Evolutionary conservation across 2,113 vertebrate genomes (phyloP), one percentile per base, ranked within the genome.

Genomic region (Crotalus tigris): DNA sequence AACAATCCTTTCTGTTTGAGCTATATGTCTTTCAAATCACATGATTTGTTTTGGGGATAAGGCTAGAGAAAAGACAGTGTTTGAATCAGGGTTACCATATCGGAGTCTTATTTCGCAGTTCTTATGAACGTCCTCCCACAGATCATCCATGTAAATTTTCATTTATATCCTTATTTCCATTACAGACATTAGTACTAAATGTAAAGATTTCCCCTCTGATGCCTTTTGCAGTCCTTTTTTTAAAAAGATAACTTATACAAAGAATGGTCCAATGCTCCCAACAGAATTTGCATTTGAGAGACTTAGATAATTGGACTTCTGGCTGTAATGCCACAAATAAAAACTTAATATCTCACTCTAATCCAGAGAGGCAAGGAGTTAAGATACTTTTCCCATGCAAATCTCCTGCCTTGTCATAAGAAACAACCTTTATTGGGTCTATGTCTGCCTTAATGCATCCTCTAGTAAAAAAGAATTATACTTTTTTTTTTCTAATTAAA

Each of bases 361-460:
- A 57, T 2, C 26, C 23, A 89, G 29, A 59, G 1, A 7, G 26
- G 24, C 1, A 44, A 29, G 33, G 19, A 23, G 85, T 19, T 59
- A 26, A 85, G 51, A 85, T 33, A 59, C 58, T 46, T 75, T 91
- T 61, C 93, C 85, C 91, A 94, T 54, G 91, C 15, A 92, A 94
- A 5, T 46, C 1, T 33, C 91, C 92, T 61, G 3, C 85, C 85
- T 91, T 91, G 92, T 93, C 49, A 23, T 24, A 87, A 93, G 46
- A 90, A 4, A 58, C 93, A 69, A 46, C 57, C 92, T 89, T 0
- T 0, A 44, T 90, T 75, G 13, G 91, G 59, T 57, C 59, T 92
- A 93, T 95, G 93, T 85, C 92, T 93, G 86, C 91, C 95, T 95
- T 95, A 95, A 91, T 94, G n/a, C 55, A 86, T 92, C 90, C 89